Base-by-base conservation (phyloP, 2,113 vertebrate genomes). In the Pteruthius melanotis region DNA sequence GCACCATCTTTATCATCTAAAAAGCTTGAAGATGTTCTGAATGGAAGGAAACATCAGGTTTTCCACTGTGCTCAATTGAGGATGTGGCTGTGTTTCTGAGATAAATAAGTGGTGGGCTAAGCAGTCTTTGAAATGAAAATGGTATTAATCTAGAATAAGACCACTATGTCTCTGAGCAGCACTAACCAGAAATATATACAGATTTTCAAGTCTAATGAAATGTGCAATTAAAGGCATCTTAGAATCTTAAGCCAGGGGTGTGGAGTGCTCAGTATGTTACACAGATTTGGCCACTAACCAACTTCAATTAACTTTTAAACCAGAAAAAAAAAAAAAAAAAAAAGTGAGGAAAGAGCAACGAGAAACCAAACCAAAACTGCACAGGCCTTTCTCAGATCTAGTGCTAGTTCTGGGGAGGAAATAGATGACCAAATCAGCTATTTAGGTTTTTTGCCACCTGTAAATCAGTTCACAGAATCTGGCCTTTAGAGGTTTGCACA, bases 191-290 rank as follows among this genome's bases (percentile, higher is more conserved):
- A 88, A 37, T 50, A 15, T 2, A n/a, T 47, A 52, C 12, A 64
- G 54, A 83, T 92, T 83, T 88, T 92, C 26, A 74, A 45, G 30
- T 66, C 57, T 63, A 92, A 90, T 70, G 52, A 94, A 86, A 90
- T 40, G 50, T 59, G 16, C 64, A 70, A 54, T 89, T 95, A 90
- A 88, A 92, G 23, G 10, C 42, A 59, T 54, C 47, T 80, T 63
- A 75, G 71, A 81, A 74, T 70, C 6, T 5, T 42, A 47, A 69
- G 47, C 20, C 59, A 77, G 37, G 37, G 60, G 6, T 87, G 50
- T 81, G 45, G 37, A 53, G 6, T 57, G 53, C 66, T 79, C n/a
- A 12, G 33, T 17, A 5, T 53, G 22, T 89, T 78, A 4, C 7
- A 20, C 22, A 44, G 40, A 44, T 66, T 72, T 31, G 20, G 30